Conservation (phyloP, 2,797 vertebrate genomes). For the Anolis apletophallus region DNA sequence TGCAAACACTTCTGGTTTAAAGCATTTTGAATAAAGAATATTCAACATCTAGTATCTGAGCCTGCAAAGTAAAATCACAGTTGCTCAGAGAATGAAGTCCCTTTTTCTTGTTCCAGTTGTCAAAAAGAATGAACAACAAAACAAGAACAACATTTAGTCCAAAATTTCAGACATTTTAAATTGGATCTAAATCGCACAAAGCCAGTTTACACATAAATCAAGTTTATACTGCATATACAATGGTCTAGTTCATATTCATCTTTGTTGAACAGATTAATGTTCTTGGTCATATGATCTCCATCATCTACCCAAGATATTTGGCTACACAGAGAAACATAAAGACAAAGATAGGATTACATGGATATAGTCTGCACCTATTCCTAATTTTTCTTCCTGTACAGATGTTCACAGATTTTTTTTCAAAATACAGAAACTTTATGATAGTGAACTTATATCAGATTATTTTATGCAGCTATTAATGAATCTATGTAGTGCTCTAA, state of each 20-base stretch:
- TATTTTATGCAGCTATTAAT: neutral
- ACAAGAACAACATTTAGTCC: neutral
- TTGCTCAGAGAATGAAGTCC: no score
- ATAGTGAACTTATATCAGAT: neutral
- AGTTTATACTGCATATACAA: no score
- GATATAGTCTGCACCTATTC: neutral
- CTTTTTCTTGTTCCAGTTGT: no score
- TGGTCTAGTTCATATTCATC: neutral
- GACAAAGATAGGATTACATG: neutral
- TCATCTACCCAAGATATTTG: neutral
- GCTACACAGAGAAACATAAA: neutral
- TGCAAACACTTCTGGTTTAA: no score
- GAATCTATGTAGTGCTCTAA: neutral
- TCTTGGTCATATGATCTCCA: no score
- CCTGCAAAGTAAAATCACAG: no score
- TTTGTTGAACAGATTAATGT: neutral
- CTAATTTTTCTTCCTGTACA: neutral
- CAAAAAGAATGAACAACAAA: no score
- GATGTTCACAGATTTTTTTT: neutral
- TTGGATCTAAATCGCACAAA: neutral
- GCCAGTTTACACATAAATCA: neutral
- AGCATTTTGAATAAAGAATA: no score
- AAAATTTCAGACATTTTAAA: neutral
- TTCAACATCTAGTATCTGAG: no score
- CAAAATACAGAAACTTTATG: neutral